Percentiles rank a stretch among this genome's conserved stretches.
Evolutionary conservation across 2,113 vertebrate genomes (phyloP).

Genomic region (Agapornis roseicollis): DNA sequence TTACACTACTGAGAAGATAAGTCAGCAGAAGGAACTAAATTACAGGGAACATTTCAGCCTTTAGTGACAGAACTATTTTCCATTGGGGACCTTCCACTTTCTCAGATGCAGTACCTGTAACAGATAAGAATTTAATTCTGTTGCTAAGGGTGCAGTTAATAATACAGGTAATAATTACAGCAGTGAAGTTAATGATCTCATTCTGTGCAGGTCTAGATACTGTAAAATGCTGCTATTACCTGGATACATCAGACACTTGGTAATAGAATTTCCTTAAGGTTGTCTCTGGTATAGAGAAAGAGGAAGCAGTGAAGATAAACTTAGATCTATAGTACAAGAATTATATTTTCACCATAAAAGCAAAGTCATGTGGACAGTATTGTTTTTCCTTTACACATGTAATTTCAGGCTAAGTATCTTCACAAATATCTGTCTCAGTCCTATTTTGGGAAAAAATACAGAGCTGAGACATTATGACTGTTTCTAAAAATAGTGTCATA

Average conservation of each 20-base stretch:
- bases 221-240: conserved; percentile 9
- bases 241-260: neutral
- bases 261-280: conserved; percentile 2
- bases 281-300: neutral
- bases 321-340: neutral
- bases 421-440: neutral
- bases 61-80: neutral
- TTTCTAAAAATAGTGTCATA: neutral
- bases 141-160: conserved; percentile 42
- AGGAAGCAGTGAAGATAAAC: neutral
- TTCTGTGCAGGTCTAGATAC: conserved; percentile 8
- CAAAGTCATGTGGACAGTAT: neutral
- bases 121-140: conserved; percentile 45
- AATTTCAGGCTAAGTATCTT: neutral
- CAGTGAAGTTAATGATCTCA: conserved; percentile 67
- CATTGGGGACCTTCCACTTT: neutral
- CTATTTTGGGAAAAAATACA: neutral
- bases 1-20: neutral
- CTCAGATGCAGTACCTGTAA: neutral
- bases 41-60: neutral
- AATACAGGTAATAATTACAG: conserved; percentile 48
- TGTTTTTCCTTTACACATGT: neutral
- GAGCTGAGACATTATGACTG: neutral
- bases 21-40: neutral
- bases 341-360: neutral